Evolutionary conservation across 2,888 invertebrate genomes (phyloP).

Genomic region (Leptinotarsa rubiginosa): DNA sequence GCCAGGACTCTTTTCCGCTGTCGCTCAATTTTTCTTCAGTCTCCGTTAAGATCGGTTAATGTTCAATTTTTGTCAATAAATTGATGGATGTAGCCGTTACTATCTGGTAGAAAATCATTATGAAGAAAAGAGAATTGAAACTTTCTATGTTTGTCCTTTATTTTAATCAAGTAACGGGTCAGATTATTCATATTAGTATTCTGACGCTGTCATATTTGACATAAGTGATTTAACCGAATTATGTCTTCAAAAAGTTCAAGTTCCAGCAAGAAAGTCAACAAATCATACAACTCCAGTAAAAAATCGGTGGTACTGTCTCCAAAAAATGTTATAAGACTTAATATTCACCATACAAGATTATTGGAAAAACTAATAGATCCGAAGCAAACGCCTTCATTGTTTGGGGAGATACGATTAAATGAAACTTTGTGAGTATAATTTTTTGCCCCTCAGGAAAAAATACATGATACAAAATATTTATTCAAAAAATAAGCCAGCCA

Average conservation of each 20-base stretch:
- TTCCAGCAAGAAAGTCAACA: constrained; percentile 13
- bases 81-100: no score
- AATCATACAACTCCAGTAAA: constrained; percentile 16
- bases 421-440: constrained; percentile 43
- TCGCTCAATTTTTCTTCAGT: no score
- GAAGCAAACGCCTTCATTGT: constrained; percentile 43
- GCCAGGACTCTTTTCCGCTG: no score
- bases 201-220: constrained; percentile 2
- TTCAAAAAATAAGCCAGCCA: no score
- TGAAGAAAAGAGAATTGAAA: no score
- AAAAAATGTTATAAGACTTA: constrained; percentile 43
- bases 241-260: constrained; percentile 15
- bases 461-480: no score
- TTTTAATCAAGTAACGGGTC: no score
- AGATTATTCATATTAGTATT: no score
- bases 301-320: constrained; percentile 42
- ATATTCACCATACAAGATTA: constrained; percentile 35
- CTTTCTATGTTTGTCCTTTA: no score
- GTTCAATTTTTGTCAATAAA: no score
- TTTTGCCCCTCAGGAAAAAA: not conserved
- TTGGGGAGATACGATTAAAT: constrained; percentile 45
- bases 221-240: not conserved
- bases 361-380: constrained; percentile 41
- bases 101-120: no score
- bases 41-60: no score